Evolutionary conservation across 2,888 invertebrate species (phyloP), one percentile per base, ranked within the genome.

Genomic region (Drosophila limbata): DNA sequence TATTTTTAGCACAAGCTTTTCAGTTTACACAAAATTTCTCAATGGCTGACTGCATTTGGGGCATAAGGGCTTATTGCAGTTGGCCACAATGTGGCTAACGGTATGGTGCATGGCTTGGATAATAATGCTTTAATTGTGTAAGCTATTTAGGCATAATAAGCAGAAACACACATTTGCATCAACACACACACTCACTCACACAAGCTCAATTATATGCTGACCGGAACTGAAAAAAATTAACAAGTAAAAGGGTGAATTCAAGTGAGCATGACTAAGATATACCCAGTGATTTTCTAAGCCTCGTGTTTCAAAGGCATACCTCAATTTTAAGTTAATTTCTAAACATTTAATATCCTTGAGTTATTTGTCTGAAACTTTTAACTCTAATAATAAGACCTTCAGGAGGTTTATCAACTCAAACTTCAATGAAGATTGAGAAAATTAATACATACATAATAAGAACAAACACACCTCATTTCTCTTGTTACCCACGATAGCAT

Each of bases 71-170:
- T 61, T 69, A 62, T 31, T 28, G 19, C 21, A 15, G 35, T 55
- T 48, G 47, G 67, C 63, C 60, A 60, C 63, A 62, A 48, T 75
- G 67, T 57, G 61, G 61, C 65, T 48, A 68, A 45, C 48, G 45
- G 37, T 15, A 67, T 63, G 64, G 48, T 37, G 45, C 57, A 51
- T 64, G 50, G 45, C 44, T 53, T 15, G 59, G 64, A 83, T 85
- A 76, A 85, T 78, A 74, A 62, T 59, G 69, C 50, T 66, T 69
- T 76, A 80, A 80, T 78, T 80, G 72, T 78, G 72, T 64, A 80
- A 85, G 73, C 78, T 61, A 78, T 78, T 80, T 74, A 78, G 74
- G 68, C 67, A 55, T 68, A 61, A 69, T 65, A 73, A 66, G 39
- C 73, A 75, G 57, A 64, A 40, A 53, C 56, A 45, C 33, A 59